Base-by-base conservation (phyloP, 2,113 vertebrate genomes). In the Fulica atra region DNA sequence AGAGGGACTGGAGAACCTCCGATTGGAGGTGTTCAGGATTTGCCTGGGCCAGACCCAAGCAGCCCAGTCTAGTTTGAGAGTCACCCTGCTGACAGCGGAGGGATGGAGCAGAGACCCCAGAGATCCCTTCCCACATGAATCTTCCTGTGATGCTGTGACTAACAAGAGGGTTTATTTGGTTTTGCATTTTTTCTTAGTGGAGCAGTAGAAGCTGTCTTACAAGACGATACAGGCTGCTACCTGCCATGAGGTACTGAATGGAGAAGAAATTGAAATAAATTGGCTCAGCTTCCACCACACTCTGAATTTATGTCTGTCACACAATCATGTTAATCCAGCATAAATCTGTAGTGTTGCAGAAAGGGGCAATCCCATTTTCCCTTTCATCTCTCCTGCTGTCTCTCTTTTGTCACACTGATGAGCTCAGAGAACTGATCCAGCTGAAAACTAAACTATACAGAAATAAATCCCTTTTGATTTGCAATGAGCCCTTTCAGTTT, bases 401-500 rank as follows among this genome's bases (percentile, higher is more conserved):
- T 94, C 38, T 69, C 77, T 94, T 96, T 86, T 84, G 90, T 73
- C 81, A 87, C 72, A 91, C 59, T 69, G 77, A 84, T 89, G 81
- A 86, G 69, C 88, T 26, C 13, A 0, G 50, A 81, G 69, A 89
- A 95, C 53, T 91, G 90, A 95, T 86, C 77, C 69, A 93, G 68
- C 77, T 91, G 88, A 87, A 94, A 87, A 74, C 59, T n/a, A 24
- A 93, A 61, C 50, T 73, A 20, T 31, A 74, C 77, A 77, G 81
- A 93, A 95, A 96, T 77, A 89, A 89, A 93, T 70, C 73, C 38
- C 56, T 93, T 94, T 93, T 77, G 40, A 81, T 81, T 94, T 61
- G 48, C 64, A 93, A 59, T 24, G 64, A 93, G 51, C 56, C 60
- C 40, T 91, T 83, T 91, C 63, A 53, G 63, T 70, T 70, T 91